Evolutionary conservation across 1,140 invertebrate genomes (phyloP), one percentile per base, ranked within the genome.

Genomic region (Drosophila chauvacae): DNA sequence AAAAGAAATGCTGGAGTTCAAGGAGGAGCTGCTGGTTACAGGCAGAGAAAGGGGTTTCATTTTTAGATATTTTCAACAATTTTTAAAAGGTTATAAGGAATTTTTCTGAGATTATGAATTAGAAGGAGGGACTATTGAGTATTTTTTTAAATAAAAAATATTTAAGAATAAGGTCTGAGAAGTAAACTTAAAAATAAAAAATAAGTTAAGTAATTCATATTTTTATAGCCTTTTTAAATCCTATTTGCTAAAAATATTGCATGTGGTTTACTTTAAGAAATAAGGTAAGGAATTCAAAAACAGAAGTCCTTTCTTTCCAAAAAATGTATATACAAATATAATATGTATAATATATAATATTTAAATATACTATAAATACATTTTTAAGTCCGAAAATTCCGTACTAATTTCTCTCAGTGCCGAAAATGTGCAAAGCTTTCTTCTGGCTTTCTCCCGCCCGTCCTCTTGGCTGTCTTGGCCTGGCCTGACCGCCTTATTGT

Each of bases 401-500:
- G 2, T 11, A 10, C 0, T 18, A 18, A 23, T 65, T 59, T 37
- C 3, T 14, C 16, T 6, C 14, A 37, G 63, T 70, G 66, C 7
- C 23, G 2, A 16, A 33, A 80, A 84, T 84, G 85, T 84, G 74
- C 81, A 85, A 90, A 90, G 85, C 78, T 64, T 48, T 63, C 74
- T 61, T 48, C 47, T 33, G 71, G 71, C 45, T 71, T 66, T 23
- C 20, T 16, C 33, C 51, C 35, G 53, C 76, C 76, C 66, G 59
- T 69, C 65, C 58, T 56, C 48, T 42, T 53, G 74, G 41, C 47
- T n/a, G 74, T 18, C 35, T 42, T 53, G 74, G 42, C 47, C 53
- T 23, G 3, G 51, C 33, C 33, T 39, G 74, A 48, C 47, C 88
- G 81, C 79, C 84, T 80, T 88, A 91, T 88, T 91, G 88, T 91